Evolutionary conservation across 2,113 vertebrate genomes (phyloP).

Genomic region (Vombatus ursinus): DNA sequence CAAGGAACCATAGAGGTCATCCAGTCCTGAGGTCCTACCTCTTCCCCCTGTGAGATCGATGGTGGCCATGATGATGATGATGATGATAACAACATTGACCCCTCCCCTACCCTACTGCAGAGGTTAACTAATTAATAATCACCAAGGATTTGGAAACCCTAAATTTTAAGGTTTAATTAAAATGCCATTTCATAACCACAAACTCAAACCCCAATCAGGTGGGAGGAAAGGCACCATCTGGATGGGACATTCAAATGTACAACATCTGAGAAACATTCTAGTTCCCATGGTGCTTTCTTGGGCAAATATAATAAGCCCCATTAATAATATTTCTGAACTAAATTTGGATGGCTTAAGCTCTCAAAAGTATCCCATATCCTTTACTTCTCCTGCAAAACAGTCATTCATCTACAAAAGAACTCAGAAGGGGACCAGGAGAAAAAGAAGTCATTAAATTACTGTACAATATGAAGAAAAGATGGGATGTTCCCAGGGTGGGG

Average conservation of each 20-base stretch:
- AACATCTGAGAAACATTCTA: neutral
- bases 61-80: neutral
- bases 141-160: conserved; percentile 2
- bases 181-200: conserved; percentile 20
- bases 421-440: neutral
- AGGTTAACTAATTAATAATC: conserved; percentile 22
- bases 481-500: neutral
- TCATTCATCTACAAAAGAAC: neutral
- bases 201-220: conserved; percentile 30
- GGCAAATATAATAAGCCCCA: neutral
- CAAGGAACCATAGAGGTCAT: neutral
- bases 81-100: neutral
- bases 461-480: neutral
- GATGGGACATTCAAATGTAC: neutral
- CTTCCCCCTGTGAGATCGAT: neutral
- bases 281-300: neutral
- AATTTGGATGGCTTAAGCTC: neutral
- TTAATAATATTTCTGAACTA: neutral
- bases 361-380: neutral
- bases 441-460: neutral
- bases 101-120: neutral
- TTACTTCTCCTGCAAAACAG: neutral
- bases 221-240: neutral
- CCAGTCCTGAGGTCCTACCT: neutral
- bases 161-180: conserved; percentile 39